Evolutionary conservation across 2,888 invertebrate genomes (phyloP), one percentile per base, ranked within the genome.

Genomic region (Hydriomena furcata): DNA sequence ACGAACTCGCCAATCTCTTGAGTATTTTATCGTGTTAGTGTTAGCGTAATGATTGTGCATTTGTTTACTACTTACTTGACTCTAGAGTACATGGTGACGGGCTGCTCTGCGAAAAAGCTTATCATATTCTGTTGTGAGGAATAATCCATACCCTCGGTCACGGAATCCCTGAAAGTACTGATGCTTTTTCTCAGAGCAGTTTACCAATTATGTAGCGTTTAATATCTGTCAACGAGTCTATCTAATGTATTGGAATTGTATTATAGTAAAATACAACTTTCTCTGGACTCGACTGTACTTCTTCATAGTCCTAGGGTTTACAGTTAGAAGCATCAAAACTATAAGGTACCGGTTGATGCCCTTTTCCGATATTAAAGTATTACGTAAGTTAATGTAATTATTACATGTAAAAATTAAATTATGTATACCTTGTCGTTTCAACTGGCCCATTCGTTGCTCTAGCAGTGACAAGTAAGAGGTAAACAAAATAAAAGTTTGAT

Each of bases 1-100:
- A 40, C 52, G 52, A 59, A 41, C 52, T 50, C 42, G 21, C 11
- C 31, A 6, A 47, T 50, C 47, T 53, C 45, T 55, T 51, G 54
- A 52, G 53, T 61, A 58, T 54, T 52, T 50, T 58, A 81, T 85
- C 85, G 87, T 88, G 84, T 87, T 85, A 87, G 87, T 78, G 58
- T 80, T 83, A 84, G 78, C 63, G 62, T 73, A 70, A 67, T 52
- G 30, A 38, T 66, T 65, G 58, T 65, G 59, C 67, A 68, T 75
- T 70, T 66, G 71, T 75, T 76, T 73, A 67, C 79, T 72, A 72
- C 79, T 76, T 68, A 66, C 65, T 52, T 55, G 60, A 53, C 48
- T 52, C 35, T 38, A 10, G 4, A 4, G 54, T 13, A 47, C 42
- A 25, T 23, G 8, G n/a, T 45, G 17, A 31, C 5, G 23, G 28